These are phyloP conservation scores for Ophraella communa DNA, from an alignment of 2,888 invertebrate species.

Conservation along the genomic window DNA sequence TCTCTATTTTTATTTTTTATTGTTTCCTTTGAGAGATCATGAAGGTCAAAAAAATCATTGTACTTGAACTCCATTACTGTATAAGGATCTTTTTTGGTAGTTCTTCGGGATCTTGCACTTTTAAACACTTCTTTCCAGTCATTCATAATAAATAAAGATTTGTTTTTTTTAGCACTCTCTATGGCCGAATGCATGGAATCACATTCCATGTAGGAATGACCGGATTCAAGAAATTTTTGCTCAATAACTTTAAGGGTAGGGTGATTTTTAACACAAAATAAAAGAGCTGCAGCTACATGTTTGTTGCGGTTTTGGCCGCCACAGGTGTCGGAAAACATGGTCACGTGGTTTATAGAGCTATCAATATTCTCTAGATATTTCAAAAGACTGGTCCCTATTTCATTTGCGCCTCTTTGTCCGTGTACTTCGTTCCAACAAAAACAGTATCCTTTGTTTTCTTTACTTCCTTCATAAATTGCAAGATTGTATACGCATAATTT, in stretches of 20 bases:
- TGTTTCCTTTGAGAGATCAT: background rate
- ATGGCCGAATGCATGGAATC: slow-evolving; percentile 40
- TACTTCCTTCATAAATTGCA: background rate
- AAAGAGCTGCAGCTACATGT: slow-evolving; percentile 41
- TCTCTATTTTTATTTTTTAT: background rate
- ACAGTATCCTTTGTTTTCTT: background rate
- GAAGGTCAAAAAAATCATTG: background rate
- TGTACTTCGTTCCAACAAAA: too few relatives aligned
- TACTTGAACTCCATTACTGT: background rate
- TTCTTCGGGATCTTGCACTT: background rate
- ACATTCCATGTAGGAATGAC: slow-evolving; percentile 34
- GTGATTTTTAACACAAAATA: slow-evolving; percentile 38
- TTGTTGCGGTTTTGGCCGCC: slow-evolving; percentile 47
- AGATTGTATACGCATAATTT: background rate
- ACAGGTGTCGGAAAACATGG: slow-evolving; percentile 43
- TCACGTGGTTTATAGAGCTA: background rate
- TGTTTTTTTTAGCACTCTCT: background rate
- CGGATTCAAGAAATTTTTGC: slow-evolving; percentile 36
- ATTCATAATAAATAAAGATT: slow-evolving; percentile 3
- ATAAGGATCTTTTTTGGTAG: background rate
- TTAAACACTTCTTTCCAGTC: slow-evolving; percentile 2
- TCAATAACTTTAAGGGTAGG: slow-evolving; percentile 37
- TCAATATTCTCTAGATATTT: background rate
- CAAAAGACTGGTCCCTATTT: too few relatives aligned
- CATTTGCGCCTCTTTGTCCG: too few relatives aligned